Evolutionary conservation across 2,888 invertebrate genomes (phyloP).

Genomic region (Gymnocheta viridis): DNA sequence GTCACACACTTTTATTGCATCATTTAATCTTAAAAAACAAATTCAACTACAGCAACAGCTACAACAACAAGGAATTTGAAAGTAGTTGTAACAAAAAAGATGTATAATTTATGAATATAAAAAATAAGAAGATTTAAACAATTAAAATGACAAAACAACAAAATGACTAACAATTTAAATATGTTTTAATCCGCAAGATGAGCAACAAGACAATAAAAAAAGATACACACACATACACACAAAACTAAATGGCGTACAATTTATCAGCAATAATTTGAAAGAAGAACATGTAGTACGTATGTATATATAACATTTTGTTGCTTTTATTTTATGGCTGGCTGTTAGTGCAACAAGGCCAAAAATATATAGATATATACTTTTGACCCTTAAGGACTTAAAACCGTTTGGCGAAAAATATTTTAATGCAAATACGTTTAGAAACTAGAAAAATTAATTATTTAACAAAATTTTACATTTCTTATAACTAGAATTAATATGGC

Average conservation of each 20-base stretch:
- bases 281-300: neutral
- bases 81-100: neutral
- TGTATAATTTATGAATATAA: neutral
- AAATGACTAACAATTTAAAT: conserved; percentile 63
- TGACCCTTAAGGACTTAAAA: conserved; percentile 9
- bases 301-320: neutral
- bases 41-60: neutral
- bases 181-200: conserved; percentile 22
- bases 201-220: conserved; percentile 14
- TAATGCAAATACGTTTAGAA: neutral
- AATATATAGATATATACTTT: neutral
- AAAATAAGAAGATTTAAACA: conserved; percentile 36
- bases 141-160: conserved; percentile 36
- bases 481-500: conserved; percentile 10
- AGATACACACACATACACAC: neutral
- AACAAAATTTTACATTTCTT: conserved; percentile 12
- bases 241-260: conserved; percentile 34
- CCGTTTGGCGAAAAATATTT: neutral
- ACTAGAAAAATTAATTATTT: neutral
- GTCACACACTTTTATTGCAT: neutral
- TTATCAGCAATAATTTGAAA: conserved; percentile 46
- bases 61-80: conserved; percentile 11
- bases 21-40: conserved; percentile 19
- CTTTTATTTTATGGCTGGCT: neutral
- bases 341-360: neutral